Conservation (phyloP, 2,113 vertebrate species). For the Hemiscyllium ocellatum region DNA sequence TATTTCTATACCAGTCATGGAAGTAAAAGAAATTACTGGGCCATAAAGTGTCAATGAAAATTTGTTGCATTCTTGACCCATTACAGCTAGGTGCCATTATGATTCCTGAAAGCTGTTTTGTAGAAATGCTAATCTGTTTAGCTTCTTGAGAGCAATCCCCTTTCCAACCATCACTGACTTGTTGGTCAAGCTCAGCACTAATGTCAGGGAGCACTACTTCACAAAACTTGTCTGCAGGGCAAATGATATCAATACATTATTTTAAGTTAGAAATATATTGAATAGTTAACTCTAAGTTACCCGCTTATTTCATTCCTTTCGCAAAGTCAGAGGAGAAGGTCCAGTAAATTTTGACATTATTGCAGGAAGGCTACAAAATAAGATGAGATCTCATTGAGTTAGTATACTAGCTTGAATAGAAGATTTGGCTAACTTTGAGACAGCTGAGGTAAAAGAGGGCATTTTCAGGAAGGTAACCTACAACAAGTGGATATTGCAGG, state of each 20-base stretch:
- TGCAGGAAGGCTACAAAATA: background rate
- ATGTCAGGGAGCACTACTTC: background rate
- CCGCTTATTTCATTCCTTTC: background rate
- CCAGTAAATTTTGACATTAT: background rate
- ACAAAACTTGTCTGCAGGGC: background rate
- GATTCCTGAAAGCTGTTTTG: background rate
- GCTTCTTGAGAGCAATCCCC: background rate
- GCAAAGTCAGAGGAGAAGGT: too few relatives aligned
- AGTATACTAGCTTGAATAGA: too few relatives aligned
- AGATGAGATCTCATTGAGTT: too few relatives aligned
- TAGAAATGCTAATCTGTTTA: background rate
- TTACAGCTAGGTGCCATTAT: background rate
- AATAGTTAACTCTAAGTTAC: background rate
- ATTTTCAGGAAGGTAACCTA: too few relatives aligned
- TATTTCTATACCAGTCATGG: background rate
- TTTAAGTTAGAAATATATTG: background rate
- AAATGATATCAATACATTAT: background rate
- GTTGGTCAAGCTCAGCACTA: background rate
- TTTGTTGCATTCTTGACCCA: background rate
- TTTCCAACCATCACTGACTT: background rate
- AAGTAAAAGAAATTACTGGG: background rate
- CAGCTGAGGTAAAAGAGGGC: too few relatives aligned
- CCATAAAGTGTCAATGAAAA: background rate
- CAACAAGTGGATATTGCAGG: too few relatives aligned
- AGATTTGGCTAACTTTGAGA: too few relatives aligned